Evolutionary conservation across 2,797 vertebrate genomes (phyloP).

Genomic region (Hylomyscus alleni): DNA sequence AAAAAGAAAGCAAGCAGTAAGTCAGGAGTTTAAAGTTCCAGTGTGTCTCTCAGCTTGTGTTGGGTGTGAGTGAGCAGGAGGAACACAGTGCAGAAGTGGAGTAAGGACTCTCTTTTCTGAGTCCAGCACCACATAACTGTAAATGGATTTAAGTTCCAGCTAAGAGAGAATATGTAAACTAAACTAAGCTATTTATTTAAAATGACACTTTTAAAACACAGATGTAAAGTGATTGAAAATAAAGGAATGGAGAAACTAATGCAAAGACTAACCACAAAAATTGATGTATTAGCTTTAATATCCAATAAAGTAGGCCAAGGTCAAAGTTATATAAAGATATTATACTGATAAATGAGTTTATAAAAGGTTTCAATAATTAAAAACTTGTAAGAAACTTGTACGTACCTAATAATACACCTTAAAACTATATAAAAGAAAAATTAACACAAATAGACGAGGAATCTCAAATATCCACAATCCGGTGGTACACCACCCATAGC

Average conservation of each 20-base stretch:
- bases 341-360: slow-evolving; percentile 10
- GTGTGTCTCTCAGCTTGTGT: not conserved
- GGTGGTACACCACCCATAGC: not conserved
- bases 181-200: slow-evolving; percentile 31
- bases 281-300: slow-evolving; percentile 22
- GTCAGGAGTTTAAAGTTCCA: not conserved
- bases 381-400: not conserved
- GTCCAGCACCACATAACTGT: not conserved
- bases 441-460: not conserved
- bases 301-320: not conserved
- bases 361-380: slow-evolving; percentile 29
- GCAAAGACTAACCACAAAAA: not conserved
- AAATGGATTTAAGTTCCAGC: not conserved
- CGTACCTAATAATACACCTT: not conserved
- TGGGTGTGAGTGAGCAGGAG: not conserved
- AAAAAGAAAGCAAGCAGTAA: not conserved
- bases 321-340: slow-evolving; percentile 33
- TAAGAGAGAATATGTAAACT: slow-evolving; percentile 7
- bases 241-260: slow-evolving; percentile 14
- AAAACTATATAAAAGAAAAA: slow-evolving; percentile 43
- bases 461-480: not conserved
- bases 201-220: not conserved
- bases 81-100: not conserved
- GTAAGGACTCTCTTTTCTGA: no score
- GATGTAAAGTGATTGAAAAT: not conserved